phyloP scores from a whole-genome alignment of 2,888 invertebrate species.

The Tetropium fuscum region DNA sequence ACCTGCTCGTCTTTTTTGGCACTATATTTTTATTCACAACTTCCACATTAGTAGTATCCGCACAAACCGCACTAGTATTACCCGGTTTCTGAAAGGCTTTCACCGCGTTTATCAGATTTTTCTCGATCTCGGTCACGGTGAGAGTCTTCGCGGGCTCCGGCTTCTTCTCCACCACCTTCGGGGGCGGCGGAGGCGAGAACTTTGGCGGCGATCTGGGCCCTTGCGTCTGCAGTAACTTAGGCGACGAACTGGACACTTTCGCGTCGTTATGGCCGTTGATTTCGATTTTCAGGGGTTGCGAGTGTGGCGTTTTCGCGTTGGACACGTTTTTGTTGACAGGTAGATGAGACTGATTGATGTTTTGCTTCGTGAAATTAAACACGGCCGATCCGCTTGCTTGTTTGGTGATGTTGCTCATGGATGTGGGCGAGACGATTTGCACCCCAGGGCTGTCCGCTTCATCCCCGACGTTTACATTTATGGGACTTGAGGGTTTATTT shows the following conservation, averaged over 20 bases:
- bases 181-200: conserved; percentile 48
- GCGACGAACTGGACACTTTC: conserved; percentile 8
- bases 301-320: conserved; percentile 43
- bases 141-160: conserved; percentile 52
- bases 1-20: conserved; percentile 45
- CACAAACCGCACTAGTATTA: conserved; percentile 23
- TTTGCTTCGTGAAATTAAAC: conserved; percentile 69
- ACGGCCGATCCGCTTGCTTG: conserved; percentile 74
- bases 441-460: conserved; percentile 27
- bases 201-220: conserved; percentile 43
- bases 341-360: conserved; percentile 48
- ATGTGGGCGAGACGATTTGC: conserved; percentile 45
- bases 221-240: conserved; percentile 27
- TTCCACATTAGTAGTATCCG: conserved; percentile 41
- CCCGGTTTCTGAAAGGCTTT: conserved; percentile 67
- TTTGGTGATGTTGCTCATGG: conserved; percentile 73
- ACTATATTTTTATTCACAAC: conserved; percentile 49
- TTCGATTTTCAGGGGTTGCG: conserved; percentile 52
- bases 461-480: conserved; percentile 26
- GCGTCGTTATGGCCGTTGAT: conserved; percentile 50
- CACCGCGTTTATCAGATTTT: conserved; percentile 76
- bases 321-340: conserved; percentile 47
- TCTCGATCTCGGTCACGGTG: conserved; percentile 75
- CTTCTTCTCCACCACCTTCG: conserved; percentile 7
- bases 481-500: conserved; percentile 34